Evolutionary conservation across 1,140 invertebrate genomes (phyloP), one percentile per base, ranked within the genome.

Genomic region (Bombus breviceps): DNA sequence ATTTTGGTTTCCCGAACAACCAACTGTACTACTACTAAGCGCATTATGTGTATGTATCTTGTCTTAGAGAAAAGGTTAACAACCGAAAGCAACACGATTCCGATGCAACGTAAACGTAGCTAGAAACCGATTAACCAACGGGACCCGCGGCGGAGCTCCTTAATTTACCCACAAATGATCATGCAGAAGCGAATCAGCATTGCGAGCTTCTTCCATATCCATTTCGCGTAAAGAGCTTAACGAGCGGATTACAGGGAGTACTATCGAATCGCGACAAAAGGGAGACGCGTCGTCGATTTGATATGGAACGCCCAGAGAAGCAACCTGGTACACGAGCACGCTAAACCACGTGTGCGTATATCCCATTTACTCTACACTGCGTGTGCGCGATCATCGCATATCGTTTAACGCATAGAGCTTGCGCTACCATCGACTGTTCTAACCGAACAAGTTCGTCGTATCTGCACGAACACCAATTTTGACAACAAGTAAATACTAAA

Each of bases 191-290:
- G 47, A 73, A 39, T 43, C 69, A 43, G 43, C 72, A 71, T 74
- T 53, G 22, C 47, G 15, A 34, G 71, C n/a, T 72, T 75, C 77
- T 69, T 78, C 69, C 69, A 68, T 81, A 64, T 81, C 80, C 89
- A 77, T 81, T 87, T 85, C 78, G 71, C 32, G 68, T 86, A 86
- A 83, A 80, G 83, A 75, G 77, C 78, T 87, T 90, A 90, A 90
- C 88, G 78, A 89, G 81, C 75, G 59, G 88, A 89, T 90, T 88
- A 90, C 89, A 68, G 72, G 80, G 66, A 69, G 80, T 39, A 71
- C 74, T 43, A 84, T 75, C 85, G 53, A 66, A 66, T 82, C 79
- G 62, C 73, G 75, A 83, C 78, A 68, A 90, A 86, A 90, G 79
- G 69, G 76, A 82, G 83, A 37, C 62, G 34, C 62, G 71, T 47